Evolutionary conservation across 2,113 vertebrate species (phyloP), one percentile per base, ranked within the genome.

Genomic region (Hassar affinis): DNA sequence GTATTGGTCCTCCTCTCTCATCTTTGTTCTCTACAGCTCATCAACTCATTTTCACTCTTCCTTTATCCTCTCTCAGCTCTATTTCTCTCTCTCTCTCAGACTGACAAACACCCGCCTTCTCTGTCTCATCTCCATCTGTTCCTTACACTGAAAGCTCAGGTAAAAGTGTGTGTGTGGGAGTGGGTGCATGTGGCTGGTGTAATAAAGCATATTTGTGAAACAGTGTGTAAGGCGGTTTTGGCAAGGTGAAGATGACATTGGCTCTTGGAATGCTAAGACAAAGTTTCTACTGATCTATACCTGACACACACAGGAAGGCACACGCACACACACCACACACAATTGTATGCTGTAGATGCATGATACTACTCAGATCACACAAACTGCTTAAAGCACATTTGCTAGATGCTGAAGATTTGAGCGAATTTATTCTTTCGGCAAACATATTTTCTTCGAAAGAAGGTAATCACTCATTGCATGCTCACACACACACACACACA

Each of bases 211-310:
- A 66, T 78, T 78, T 64, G 45, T 49, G 66, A 62, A 62, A 75
- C 80, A 78, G 78, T 59, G 68, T 83, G 49, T 87, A 35, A 78
- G 59, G 51, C 56, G 33, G 7, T 69, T 81, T 71, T 71, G 22
- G 51, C 49, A 68, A 68, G 51, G 68, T 81, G 79, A 71, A 71
- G 79, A 69, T 81, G 52, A 81, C 66, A 71, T 57, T 71, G 80
- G 15, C 33, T 57, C 6, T 72, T 72, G 9, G 80, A 81, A 52
- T 22, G 27, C 79, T 27, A 17, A 68, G 47, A 51, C 47, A 51
- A 15, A 49, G 17, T 27, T 25, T 62, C 56, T 62, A 6, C 57
- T 64, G 27, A 66, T 64, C 61, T 27, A 66, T 64, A 51, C 20
- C 18, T 20, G 11, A 66, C 0, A 56, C 22, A 59, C 10, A 42